Base-by-base conservation (phyloP, 2,888 invertebrate species). In the Agapostemon virescens region DNA sequence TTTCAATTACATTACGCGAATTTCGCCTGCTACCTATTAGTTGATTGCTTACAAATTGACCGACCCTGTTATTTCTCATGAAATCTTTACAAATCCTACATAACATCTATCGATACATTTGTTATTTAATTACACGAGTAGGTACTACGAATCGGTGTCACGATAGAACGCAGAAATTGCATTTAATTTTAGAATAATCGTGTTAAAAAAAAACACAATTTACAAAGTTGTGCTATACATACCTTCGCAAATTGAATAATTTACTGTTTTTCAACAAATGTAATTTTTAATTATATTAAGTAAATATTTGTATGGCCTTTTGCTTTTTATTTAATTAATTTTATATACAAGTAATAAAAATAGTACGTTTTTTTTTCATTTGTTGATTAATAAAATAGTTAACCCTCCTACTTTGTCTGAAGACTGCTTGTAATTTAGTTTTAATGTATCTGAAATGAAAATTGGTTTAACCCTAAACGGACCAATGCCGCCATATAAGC, bases 1-100 rank as follows among this genome's bases (percentile, higher is more conserved):
- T 52, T 64, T 79, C 79, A 74, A 74, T 81, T 74, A 69, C 80
- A 81, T 81, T 81, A 79, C 79, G 42, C 45, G 80, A 79, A 79
- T 79, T 74, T 69, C 73, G 45, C 38, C 69, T 61, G 33, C 63
- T 42, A 61, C 61, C 80, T 79, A 79, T 74, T 81, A 79, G 80
- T 23, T 73, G 80, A 81, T 81, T 79, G 74, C 74, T 52, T 61
- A 49, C 30, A 70, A 74, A 70, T 70, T 81, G 74, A 69, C 55
- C 52, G 23, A 45, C 0, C 36, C 9, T 26, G 63, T 69, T 61
- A 49, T 61, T 61, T 78, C 45, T 15, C 20, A 33, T 30, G 61
- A 38, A 33, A 73, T 73, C 55, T 45, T 69, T 69, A 66, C 69
- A 78, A 58, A 45, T 49, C 26, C 23, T 49, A 20, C 45, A 42